Conservation (phyloP, 2,888 invertebrate genomes). For the Andricus quercusramuli region DNA sequence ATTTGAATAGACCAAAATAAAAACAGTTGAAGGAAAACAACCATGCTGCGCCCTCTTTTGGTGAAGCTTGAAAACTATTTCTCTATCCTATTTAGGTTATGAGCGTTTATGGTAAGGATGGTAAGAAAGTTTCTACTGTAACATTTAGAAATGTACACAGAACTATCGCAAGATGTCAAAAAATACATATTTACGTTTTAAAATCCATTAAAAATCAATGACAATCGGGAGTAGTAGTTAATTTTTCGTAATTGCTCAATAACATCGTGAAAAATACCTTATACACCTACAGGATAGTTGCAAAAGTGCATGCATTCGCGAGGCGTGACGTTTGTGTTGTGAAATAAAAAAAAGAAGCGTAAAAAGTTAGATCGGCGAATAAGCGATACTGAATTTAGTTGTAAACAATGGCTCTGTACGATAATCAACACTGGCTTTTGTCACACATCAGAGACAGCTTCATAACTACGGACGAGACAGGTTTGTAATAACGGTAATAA, state of each 20-base stretch:
- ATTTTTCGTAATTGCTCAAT: background rate
- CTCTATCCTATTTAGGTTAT: background rate
- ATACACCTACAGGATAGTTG: background rate
- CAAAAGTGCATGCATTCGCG: background rate
- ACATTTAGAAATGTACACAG: background rate
- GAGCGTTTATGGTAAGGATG: background rate
- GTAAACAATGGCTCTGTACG: constrained; percentile 91
- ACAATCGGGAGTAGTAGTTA: background rate
- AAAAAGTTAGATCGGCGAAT: background rate
- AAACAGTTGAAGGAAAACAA: background rate
- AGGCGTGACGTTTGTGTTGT: background rate
- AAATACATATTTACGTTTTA: background rate
- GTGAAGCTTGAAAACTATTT: background rate
- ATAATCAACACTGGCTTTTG: constrained; percentile 95
- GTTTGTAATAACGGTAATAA: constrained; percentile 72
- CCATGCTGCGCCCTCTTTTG: background rate
- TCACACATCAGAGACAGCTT: constrained; percentile 96
- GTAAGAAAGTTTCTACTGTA: background rate
- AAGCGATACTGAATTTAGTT: background rate
- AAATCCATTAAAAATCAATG: background rate
- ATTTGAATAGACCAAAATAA: background rate
- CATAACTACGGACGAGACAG: constrained; percentile 96
- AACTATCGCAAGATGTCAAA: background rate
- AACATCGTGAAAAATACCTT: background rate
- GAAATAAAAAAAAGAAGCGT: background rate